phyloP scores from a whole-genome alignment of 2,888 invertebrate genomes.

The Junonia oenone region DNA sequence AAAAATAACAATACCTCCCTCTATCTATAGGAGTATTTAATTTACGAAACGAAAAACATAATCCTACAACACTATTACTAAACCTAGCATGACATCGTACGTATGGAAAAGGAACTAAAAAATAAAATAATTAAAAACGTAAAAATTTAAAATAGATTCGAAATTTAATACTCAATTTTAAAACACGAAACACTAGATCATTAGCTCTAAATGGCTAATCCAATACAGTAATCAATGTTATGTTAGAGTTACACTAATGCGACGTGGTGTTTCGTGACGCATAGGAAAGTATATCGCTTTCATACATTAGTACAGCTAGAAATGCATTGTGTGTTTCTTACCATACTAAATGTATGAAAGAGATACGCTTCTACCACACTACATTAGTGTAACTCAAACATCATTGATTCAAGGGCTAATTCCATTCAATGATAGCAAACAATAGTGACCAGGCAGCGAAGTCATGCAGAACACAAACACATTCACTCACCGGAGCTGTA shows the following conservation, averaged over 20 bases:
- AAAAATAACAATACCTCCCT: constrained; percentile 40
- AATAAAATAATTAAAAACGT: not conserved
- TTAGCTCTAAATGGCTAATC: too few relatives aligned
- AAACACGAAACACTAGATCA: not conserved
- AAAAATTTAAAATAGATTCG: not conserved
- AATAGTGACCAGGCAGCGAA: constrained; percentile 49
- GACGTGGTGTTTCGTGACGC: too few relatives aligned
- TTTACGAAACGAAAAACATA: not conserved
- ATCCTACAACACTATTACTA: not conserved
- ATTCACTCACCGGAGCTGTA: constrained; percentile 91
- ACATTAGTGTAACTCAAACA: too few relatives aligned
- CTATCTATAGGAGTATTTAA: not conserved
- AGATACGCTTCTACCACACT: too few relatives aligned
- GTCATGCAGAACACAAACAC: constrained; percentile 27
- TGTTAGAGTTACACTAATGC: too few relatives aligned
- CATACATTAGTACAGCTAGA: too few relatives aligned
- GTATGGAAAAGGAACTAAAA: not conserved
- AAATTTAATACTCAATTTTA: not conserved
- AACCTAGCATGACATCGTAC: not conserved
- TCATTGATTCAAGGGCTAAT: not conserved
- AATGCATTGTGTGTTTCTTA: too few relatives aligned
- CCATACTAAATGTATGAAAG: too few relatives aligned
- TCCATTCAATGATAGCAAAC: constrained; percentile 41
- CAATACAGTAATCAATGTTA: too few relatives aligned
- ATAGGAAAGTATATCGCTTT: too few relatives aligned